Conservation (phyloP, 1,140 invertebrate genomes). For the Drosophila pseudoobscura region DNA sequence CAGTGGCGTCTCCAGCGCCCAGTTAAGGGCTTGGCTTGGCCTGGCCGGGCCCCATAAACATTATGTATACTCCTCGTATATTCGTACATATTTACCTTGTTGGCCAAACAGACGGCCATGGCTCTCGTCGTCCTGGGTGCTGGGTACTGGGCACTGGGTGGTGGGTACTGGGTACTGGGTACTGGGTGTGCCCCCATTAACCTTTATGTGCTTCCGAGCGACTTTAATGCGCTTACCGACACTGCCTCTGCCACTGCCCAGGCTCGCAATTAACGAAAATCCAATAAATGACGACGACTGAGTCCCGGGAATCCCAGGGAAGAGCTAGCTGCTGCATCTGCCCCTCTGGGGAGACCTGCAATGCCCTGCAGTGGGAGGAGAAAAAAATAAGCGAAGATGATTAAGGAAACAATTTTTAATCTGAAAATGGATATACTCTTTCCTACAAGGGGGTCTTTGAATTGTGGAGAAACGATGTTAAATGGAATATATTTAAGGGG, state of each 20-base stretch:
- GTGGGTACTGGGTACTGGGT: not conserved
- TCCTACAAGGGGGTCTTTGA: too few relatives aligned
- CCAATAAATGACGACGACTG: conserved; percentile 55
- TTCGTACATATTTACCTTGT: conserved; percentile 52
- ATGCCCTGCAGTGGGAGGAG: conserved; percentile 9
- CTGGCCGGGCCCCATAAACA: conserved; percentile 39
- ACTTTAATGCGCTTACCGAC: conserved; percentile 48
- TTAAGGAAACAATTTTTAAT: not conserved
- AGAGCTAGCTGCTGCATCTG: conserved; percentile 12
- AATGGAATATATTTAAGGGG: too few relatives aligned
- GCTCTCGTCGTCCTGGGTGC: conserved; percentile 15
- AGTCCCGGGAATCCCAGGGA: conserved; percentile 12
- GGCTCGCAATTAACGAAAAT: conserved; percentile 67
- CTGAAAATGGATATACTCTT: too few relatives aligned
- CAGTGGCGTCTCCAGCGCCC: conserved; percentile 51
- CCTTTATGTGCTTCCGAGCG: conserved; percentile 46
- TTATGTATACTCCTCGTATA: conserved; percentile 19
- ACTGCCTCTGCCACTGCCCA: conserved; percentile 4
- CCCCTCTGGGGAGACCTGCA: conserved; percentile 21
- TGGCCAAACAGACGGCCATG: not conserved
- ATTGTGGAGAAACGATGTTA: too few relatives aligned
- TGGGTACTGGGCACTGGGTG: conserved; percentile 13
- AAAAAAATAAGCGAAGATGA: conserved; percentile 16
- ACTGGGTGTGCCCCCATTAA: conserved; percentile 59
- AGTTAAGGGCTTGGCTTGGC: conserved; percentile 59